These are phyloP conservation scores for Potamilus streckersoni DNA, from an alignment of 1,140 invertebrate genomes.

Conservation along the genomic window DNA sequence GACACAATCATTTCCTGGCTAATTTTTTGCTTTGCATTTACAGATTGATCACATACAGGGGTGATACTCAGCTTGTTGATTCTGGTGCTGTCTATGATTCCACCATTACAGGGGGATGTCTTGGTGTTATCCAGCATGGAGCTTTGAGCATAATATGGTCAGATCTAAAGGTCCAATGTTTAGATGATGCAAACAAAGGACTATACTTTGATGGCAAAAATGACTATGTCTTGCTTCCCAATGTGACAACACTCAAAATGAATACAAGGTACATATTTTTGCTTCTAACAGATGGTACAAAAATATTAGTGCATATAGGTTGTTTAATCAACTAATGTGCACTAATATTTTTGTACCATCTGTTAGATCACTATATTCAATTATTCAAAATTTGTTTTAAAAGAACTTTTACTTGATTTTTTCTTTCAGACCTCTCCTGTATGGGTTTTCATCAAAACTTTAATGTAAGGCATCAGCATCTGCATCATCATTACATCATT, in stretches of 20 bases:
- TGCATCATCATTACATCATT: no score
- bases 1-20: no score
- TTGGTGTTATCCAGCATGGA: slow-evolving; percentile 35
- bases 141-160: slow-evolving; percentile 33
- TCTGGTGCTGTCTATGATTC: slow-evolving; percentile 37
- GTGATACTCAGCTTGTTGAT: slow-evolving; percentile 20
- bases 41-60: slow-evolving; percentile 30
- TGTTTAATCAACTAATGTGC: no score
- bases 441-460: no score
- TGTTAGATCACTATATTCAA: no score
- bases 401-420: no score
- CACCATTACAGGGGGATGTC: slow-evolving; percentile 33
- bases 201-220: slow-evolving; percentile 35
- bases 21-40: not conserved
- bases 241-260: slow-evolving; percentile 8
- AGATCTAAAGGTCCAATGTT: slow-evolving; percentile 20
- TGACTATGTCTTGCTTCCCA: slow-evolving; percentile 34
- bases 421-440: no score
- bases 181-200: slow-evolving; percentile 33
- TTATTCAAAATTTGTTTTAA: no score
- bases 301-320: no score
- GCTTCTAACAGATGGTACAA: no score
- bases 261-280: slow-evolving; percentile 11
- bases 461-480: no score
- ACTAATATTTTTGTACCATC: no score